These are phyloP conservation scores for Pempheris klunzingeri DNA, from an alignment of 2,797 vertebrate species.

Conservation along the genomic window DNA sequence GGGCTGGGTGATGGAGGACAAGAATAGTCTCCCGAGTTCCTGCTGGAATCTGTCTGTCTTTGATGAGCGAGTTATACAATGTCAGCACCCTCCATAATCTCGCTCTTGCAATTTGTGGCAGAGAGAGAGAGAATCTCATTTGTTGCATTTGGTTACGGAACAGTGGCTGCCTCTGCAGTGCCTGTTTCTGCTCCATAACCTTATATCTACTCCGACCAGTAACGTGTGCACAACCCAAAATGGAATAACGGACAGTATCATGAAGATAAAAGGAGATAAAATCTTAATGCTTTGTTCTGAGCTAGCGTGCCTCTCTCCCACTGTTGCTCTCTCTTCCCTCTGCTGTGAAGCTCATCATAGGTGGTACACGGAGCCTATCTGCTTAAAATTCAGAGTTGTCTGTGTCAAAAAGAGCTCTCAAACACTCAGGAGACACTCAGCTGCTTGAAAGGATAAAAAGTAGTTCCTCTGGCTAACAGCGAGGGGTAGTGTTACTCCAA, in stretches of 20 bases:
- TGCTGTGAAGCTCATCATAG: conserved; percentile 32
- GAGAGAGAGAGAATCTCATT: conserved; percentile 56
- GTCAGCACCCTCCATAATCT: conserved; percentile 62
- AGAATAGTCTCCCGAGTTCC: conserved; percentile 67
- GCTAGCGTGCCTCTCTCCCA: not conserved
- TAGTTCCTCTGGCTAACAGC: conserved; percentile 67
- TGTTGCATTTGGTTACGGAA: conserved; percentile 64
- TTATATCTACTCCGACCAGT: conserved; percentile 23
- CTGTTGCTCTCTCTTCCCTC: conserved; percentile 3
- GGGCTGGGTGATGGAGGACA: conserved; percentile 63
- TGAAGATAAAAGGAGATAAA: conserved; percentile 46
- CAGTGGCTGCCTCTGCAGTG: conserved; percentile 16
- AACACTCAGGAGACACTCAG: conserved; percentile 53
- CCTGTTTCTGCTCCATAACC: conserved; percentile 30
- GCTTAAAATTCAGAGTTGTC: conserved; percentile 56
- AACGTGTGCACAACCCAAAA: conserved; percentile 29
- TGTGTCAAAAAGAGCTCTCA: conserved; percentile 51
- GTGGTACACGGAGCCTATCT: conserved; percentile 28
- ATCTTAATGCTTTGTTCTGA: conserved; percentile 37
- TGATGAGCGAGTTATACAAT: conserved; percentile 71
- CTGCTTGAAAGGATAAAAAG: conserved; percentile 49
- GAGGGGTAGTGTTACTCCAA: conserved; percentile 65
- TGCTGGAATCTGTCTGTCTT: conserved; percentile 65
- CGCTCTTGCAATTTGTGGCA: conserved; percentile 41
- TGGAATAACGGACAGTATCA: conserved; percentile 35